phyloP scores from a whole-genome alignment of 2,797 vertebrate genomes.

The Dicrostonyx torquatus region DNA sequence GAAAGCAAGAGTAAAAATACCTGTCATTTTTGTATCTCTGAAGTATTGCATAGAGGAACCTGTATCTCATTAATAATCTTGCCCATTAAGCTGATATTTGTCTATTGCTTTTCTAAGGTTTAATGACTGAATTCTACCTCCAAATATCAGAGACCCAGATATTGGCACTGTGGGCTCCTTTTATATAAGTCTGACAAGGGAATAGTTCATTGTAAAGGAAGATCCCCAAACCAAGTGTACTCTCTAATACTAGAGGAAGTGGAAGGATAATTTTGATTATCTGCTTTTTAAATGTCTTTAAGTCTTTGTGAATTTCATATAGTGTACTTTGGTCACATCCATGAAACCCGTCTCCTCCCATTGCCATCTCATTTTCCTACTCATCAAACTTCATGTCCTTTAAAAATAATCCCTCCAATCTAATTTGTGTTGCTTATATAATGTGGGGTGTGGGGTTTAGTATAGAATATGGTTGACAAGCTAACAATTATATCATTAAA shows the following conservation, averaged over 20 bases:
- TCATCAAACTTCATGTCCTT: background rate
- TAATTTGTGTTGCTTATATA: background rate
- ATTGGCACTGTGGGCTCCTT: conserved; percentile 10
- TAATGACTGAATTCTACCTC: conserved; percentile 24
- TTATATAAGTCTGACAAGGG: conserved; percentile 46
- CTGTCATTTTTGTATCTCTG: conserved; percentile 60
- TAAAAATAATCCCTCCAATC: background rate
- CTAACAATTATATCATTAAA: background rate
- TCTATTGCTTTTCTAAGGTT: conserved; percentile 41
- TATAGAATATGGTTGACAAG: background rate
- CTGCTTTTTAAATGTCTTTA: background rate
- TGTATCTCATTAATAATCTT: conserved; percentile 62
- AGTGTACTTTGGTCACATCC: background rate
- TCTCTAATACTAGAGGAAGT: conserved; percentile 20
- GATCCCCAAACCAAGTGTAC: conserved; percentile 5
- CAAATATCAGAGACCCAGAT: conserved; percentile 27
- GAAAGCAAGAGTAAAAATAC: conserved; percentile 11
- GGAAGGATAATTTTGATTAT: background rate
- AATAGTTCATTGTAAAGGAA: conserved; percentile 71
- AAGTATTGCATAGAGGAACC: background rate
- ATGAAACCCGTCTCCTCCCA: no score
- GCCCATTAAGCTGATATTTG: conserved; percentile 49
- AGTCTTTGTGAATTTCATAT: background rate
- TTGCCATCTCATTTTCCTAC: no score
- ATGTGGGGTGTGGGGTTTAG: background rate